Evolutionary conservation across 1,140 invertebrate species (phyloP), one percentile per base, ranked within the genome.

Genomic region (Zophobas morio): DNA sequence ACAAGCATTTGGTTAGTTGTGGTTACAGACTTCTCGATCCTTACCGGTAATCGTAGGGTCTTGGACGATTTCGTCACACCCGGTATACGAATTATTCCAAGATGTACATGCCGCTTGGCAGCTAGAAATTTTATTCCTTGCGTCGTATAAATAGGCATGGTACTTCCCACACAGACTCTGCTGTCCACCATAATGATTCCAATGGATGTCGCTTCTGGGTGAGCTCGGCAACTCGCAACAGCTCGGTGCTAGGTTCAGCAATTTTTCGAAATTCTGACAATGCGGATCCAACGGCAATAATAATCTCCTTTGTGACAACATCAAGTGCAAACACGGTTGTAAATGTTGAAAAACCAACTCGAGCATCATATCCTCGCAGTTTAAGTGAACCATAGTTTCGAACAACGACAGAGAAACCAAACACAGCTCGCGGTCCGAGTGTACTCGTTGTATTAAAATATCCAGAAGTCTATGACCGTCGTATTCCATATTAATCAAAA

Each of bases 351-450:
- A 93, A 60, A 98, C 91, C 36, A 98, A 88, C 84, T 98, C 96
- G 81, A 98, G 89, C 94, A 99, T 96, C n/a, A 99, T 91, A 86
- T 99, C 98, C 88, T 99, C 98, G 87, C 96, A 99, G 85, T 98
- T 96, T 51, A 99, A 87, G 82, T 96, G 93, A 35, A 99, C 89
- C 70, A 99, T 87, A 0, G 96, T 98, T 86, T 96, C 93, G 85
- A 99, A 96, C 4, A 99, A 84, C 0, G 95, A 93, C 79, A 99
- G 86, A 0, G 97, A 96, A 1, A 98, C 96, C 77, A 98, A 90
- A 80, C 95, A 96, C 4, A 99, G 87, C 93, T 97, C 88, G 74
- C 89, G 88, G 82, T 83, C 81, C 51, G 84, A 82, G 81, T 92
- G 91, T 73, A 97, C 90, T 79, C 95, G 89, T 76, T 92, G 89